A percentile compares a stretch with the other conserved stretches of the same genome.
phyloP scores from a whole-genome alignment of 2,797 vertebrate genomes.

The Tympanoctomys barrerae region DNA sequence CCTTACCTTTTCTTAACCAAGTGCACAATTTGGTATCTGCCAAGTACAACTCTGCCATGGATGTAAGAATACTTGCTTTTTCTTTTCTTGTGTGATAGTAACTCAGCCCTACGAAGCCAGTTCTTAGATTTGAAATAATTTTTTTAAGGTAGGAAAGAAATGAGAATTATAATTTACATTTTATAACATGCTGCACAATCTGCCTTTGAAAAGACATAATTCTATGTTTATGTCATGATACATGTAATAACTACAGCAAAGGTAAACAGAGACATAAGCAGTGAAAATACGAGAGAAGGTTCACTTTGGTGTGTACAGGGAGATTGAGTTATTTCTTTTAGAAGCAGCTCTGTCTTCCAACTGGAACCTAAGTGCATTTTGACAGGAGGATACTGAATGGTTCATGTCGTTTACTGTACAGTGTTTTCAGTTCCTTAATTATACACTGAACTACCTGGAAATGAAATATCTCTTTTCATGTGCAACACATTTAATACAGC shows the following conservation, averaged over 20 bases:
- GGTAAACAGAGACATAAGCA: slow-evolving; percentile 37
- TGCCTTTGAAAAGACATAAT: slow-evolving; percentile 54
- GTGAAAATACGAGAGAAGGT: slow-evolving; percentile 14
- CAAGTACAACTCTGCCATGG: not conserved
- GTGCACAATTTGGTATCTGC: not conserved
- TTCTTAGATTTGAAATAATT: slow-evolving; percentile 41
- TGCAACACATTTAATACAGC: not conserved
- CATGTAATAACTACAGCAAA: not conserved
- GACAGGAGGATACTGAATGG: slow-evolving; percentile 59
- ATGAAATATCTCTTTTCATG: slow-evolving; percentile 67
- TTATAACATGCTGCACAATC: slow-evolving; percentile 28
- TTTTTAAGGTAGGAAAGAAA: slow-evolving; percentile 58
- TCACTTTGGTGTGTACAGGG: not conserved
- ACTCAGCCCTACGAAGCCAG: slow-evolving; percentile 39
- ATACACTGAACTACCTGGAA: slow-evolving; percentile 58
- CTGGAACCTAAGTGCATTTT: slow-evolving; percentile 74
- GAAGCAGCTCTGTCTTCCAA: slow-evolving; percentile 67
- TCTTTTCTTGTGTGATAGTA: slow-evolving; percentile 31
- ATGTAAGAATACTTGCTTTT: not conserved
- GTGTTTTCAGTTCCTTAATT: slow-evolving; percentile 71
- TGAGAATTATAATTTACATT: slow-evolving; percentile 66
- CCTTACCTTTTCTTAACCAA: not conserved
- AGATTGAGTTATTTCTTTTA: slow-evolving; percentile 71
- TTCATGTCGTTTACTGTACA: slow-evolving; percentile 52
- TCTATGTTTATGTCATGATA: slow-evolving; percentile 41